Evolutionary conservation across 2,888 invertebrate genomes (phyloP).

Genomic region (Eupithecia subumbrata): DNA sequence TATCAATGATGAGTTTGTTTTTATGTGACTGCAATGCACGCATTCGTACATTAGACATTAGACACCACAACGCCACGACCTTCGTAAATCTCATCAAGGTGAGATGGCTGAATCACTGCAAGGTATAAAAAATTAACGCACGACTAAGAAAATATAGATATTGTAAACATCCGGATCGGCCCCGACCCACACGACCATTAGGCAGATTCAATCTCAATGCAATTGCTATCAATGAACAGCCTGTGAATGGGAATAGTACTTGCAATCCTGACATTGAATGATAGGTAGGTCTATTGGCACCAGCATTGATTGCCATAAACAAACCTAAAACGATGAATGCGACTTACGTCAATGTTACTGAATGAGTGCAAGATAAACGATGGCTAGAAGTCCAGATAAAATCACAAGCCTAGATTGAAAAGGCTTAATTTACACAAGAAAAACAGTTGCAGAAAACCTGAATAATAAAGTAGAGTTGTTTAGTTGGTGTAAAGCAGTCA

Average conservation of each 20-base stretch:
- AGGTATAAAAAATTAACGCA: conserved; percentile 60
- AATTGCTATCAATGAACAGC: conserved; percentile 34
- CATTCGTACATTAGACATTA: conserved; percentile 30
- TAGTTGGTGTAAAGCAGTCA: background rate
- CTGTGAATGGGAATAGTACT: conserved; percentile 29
- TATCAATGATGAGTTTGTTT: conserved; percentile 52
- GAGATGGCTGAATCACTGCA: conserved; percentile 61
- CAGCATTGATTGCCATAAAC: conserved; percentile 10
- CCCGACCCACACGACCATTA: conserved; percentile 38
- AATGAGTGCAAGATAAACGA: background rate
- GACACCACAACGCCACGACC: conserved; percentile 48
- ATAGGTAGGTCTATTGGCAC: conserved; percentile 12
- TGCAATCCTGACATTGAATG: conserved; percentile 19
- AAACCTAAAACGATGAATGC: conserved; percentile 4
- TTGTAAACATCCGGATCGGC: conserved; percentile 44
- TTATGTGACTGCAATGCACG: conserved; percentile 34
- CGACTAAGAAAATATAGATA: conserved; percentile 48
- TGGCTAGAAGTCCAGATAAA: background rate
- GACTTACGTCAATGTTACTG: background rate
- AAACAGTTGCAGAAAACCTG: background rate
- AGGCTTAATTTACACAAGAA: background rate
- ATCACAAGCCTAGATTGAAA: background rate
- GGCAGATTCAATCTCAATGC: conserved; percentile 29
- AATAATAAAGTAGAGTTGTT: background rate
- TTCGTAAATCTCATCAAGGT: conserved; percentile 63